Evolutionary conservation across 1,140 invertebrate species (phyloP).

Genomic region (Drosophila subpulchrella): DNA sequence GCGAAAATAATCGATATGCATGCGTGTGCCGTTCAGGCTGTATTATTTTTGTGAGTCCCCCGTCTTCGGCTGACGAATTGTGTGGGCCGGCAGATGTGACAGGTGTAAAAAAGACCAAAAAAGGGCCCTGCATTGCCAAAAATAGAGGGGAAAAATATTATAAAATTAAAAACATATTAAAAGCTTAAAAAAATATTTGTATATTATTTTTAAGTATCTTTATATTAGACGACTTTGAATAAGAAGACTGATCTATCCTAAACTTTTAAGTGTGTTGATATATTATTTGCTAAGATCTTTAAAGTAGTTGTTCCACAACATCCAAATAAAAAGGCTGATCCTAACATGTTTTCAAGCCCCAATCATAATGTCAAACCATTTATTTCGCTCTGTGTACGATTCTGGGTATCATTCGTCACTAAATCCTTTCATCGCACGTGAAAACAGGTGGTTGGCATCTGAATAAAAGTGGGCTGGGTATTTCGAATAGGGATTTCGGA

Average conservation of each 20-base stretch:
- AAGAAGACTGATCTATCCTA: too few relatives aligned
- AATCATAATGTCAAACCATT: too few relatives aligned
- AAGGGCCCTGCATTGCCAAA: neutral
- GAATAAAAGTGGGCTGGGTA: neutral
- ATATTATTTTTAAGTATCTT: too few relatives aligned
- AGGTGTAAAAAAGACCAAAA: conserved; percentile 14
- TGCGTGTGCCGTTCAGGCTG: conserved; percentile 33
- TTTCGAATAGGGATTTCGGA: neutral
- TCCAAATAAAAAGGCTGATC: too few relatives aligned
- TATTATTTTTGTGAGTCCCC: conserved; percentile 4
- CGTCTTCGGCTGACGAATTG: conserved; percentile 61
- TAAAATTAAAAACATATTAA: neutral
- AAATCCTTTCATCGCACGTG: conserved; percentile 4
- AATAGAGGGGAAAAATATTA: neutral
- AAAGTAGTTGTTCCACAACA: too few relatives aligned
- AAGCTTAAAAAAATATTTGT: too few relatives aligned
- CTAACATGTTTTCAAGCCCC: too few relatives aligned
- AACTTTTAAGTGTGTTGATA: too few relatives aligned
- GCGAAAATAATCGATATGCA: conserved; percentile 61
- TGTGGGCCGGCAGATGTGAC: conserved; percentile 53
- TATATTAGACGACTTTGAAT: too few relatives aligned
- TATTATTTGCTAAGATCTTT: too few relatives aligned
- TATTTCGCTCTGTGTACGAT: neutral
- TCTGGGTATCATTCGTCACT: conserved; percentile 3
- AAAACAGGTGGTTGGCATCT: conserved; percentile 6